Percentiles rank a stretch among this genome's conserved stretches.
phyloP scores from a whole-genome alignment of 1,140 invertebrate genomes.

The Brachionus angularis region DNA sequence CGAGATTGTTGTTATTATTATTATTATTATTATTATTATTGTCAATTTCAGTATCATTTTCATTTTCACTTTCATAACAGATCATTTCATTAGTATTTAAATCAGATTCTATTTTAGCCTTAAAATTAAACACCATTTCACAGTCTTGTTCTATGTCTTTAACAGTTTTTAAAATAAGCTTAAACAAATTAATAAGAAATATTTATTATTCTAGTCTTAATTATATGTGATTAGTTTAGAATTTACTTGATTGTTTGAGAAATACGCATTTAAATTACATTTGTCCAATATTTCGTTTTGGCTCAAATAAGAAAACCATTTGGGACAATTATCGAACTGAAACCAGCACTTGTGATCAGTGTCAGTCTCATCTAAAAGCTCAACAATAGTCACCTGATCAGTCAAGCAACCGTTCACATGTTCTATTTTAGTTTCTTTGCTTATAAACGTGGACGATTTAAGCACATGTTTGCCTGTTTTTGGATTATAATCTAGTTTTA shows the following conservation, averaged over 20 bases:
- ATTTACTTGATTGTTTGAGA: not conserved
- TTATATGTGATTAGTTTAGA: too few species aligned
- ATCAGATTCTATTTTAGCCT: not conserved
- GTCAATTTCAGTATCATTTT: slow-evolving; percentile 19
- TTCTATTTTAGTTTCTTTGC: slow-evolving; percentile 1
- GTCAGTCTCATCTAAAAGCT: not conserved
- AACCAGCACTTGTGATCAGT: slow-evolving; percentile 4
- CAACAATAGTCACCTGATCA: not conserved
- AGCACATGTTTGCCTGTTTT: too few species aligned
- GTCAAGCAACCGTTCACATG: not conserved
- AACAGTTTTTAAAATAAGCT: not conserved
- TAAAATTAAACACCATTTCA: slow-evolving; percentile 17
- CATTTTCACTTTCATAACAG: too few species aligned
- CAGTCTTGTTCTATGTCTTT: not conserved
- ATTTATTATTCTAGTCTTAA: too few species aligned
- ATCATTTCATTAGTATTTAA: too few species aligned
- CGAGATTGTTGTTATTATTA: not conserved
- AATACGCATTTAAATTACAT: not conserved
- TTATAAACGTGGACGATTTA: too few species aligned
- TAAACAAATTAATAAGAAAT: too few species aligned
- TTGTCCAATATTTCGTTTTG: not conserved
- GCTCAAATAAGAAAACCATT: not conserved
- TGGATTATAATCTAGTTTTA: too few species aligned
- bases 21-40: not conserved
- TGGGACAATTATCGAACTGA: slow-evolving; percentile 7